These are phyloP conservation scores for Sebastes diploproa DNA, from an alignment of 2,797 vertebrate species.

Conservation along the genomic window DNA sequence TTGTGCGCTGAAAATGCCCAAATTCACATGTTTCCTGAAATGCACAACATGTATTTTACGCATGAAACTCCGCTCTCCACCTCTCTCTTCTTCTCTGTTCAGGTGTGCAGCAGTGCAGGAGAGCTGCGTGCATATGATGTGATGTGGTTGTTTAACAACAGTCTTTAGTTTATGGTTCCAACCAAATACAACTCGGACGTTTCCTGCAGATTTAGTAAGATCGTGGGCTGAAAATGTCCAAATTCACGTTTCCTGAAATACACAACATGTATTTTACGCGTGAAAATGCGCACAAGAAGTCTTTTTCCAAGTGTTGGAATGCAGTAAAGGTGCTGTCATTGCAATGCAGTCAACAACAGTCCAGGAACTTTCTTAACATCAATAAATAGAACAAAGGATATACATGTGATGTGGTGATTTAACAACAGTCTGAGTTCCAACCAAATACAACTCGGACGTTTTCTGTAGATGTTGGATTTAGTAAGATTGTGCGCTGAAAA, in stretches of 20 bases:
- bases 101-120: slow-evolving; percentile 7
- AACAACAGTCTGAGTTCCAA: neutral
- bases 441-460: neutral
- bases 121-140: neutral
- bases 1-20: neutral
- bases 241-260: too few relatives aligned
- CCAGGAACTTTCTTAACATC: too few relatives aligned
- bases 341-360: neutral
- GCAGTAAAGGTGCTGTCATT: neutral
- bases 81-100: neutral
- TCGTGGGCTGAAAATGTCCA: neutral
- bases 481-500: neutral
- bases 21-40: neutral
- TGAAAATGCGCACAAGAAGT: neutral
- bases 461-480: neutral
- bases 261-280: fast-evolving
- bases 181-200: neutral
- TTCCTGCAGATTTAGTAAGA: neutral
- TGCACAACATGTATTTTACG: too few relatives aligned
- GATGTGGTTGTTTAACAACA: neutral
- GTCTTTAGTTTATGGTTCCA: neutral
- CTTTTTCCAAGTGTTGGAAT: neutral
- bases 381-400: too few relatives aligned
- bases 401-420: neutral
- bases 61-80: neutral